phyloP scores from a whole-genome alignment of 2,797 vertebrate species.

The Anabas testudineus region DNA sequence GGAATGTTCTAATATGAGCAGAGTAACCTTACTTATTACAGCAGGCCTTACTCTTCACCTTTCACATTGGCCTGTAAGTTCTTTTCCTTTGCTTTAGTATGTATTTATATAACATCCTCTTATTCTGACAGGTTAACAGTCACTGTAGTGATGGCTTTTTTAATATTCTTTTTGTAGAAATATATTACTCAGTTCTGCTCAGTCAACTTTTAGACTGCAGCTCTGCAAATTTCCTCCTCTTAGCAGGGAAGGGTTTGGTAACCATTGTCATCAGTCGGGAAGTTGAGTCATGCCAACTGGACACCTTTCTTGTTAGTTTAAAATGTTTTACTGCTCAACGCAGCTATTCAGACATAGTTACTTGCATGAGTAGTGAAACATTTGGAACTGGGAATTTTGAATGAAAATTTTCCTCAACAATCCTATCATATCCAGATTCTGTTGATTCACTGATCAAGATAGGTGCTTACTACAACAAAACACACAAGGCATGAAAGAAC shows the following conservation, averaged over 20 bases:
- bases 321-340: too few relatives aligned
- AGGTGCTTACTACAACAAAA: neutral
- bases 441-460: neutral
- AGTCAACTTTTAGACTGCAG: too few relatives aligned
- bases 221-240: too few relatives aligned
- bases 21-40: slow-evolving; percentile 16
- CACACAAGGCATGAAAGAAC: slow-evolving; percentile 40
- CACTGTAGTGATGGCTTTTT: neutral
- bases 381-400: too few relatives aligned
- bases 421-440: neutral
- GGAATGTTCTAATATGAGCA: slow-evolving; percentile 6
- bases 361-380: too few relatives aligned
- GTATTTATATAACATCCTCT: neutral
- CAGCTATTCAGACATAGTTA: too few relatives aligned
- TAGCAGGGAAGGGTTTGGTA: too few relatives aligned
- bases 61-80: neutral
- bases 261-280: too few relatives aligned
- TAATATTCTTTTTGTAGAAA: too few relatives aligned
- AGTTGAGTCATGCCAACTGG: too few relatives aligned
- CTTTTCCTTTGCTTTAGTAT: neutral
- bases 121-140: neutral
- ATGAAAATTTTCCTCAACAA: too few relatives aligned
- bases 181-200: neutral
- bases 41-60: slow-evolving; percentile 4
- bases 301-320: too few relatives aligned